These are phyloP conservation scores for Rhabdornis inornatus DNA, from an alignment of 2,113 vertebrate genomes.

Conservation along the genomic window DNA sequence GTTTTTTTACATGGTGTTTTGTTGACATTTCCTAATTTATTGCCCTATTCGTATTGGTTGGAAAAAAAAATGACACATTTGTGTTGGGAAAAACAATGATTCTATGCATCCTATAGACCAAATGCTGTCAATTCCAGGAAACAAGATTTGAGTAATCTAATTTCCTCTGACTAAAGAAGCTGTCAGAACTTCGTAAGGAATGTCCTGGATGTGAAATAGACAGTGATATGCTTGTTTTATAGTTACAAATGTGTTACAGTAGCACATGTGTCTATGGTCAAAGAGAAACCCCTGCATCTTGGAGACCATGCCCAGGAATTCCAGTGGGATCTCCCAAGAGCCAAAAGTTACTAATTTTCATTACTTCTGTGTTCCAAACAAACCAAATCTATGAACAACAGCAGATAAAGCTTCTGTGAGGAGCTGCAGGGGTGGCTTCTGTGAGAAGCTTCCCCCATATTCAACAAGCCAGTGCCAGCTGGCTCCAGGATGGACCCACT, in stretches of 20 bases:
- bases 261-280: accelerated
- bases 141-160: not conserved
- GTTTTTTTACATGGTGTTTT: not conserved
- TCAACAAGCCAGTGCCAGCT: not conserved
- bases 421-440: not conserved
- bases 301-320: not conserved
- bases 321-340: not conserved
- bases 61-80: not conserved
- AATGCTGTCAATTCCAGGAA: not conserved
- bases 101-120: not conserved
- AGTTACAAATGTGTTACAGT: not conserved
- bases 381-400: not conserved
- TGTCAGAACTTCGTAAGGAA: not conserved
- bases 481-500: not conserved
- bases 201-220: not conserved
- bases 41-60: no score
- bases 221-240: not conserved
- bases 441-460: not conserved
- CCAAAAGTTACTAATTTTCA: not conserved
- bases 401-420: not conserved
- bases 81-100: not conserved
- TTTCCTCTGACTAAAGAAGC: not conserved
- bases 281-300: not conserved
- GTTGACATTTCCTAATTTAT: not conserved
- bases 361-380: not conserved